A percentile compares a stretch with the other conserved stretches of the same genome.
Evolutionary conservation across 2,797 vertebrate genomes (phyloP).

Genomic region (Parauchenoglanis punctatus): DNA sequence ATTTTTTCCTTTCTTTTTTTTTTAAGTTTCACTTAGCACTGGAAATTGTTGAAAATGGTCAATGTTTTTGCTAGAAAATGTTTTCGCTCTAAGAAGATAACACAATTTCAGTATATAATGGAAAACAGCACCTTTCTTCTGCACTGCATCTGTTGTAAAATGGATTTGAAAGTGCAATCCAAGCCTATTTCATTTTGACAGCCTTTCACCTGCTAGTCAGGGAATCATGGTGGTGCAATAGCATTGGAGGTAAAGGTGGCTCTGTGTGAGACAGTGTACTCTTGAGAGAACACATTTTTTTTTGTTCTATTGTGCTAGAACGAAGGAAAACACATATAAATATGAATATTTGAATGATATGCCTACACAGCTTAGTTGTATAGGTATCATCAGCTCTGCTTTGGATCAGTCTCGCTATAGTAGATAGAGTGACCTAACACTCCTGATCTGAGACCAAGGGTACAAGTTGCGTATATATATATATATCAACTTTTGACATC

Average conservation of each 20-base stretch:
- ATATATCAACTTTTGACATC: not conserved
- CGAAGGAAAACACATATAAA: not conserved
- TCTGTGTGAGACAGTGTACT: not conserved
- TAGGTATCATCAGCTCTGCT: not conserved
- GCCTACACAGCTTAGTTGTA: not conserved
- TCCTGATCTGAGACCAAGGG: too few relatives aligned
- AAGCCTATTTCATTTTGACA: conserved; percentile 25
- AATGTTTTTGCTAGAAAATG: not conserved
- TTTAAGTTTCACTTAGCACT: not conserved
- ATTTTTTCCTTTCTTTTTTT: not conserved
- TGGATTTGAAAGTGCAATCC: conserved; percentile 20
- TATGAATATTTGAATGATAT: not conserved
- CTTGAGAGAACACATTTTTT: not conserved
- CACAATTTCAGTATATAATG: not conserved
- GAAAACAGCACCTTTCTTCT: not conserved
- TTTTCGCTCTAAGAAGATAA: not conserved
- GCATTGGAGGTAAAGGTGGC: conserved; percentile 7
- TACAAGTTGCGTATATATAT: not conserved
- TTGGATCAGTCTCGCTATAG: not conserved
- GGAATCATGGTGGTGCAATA: not conserved
- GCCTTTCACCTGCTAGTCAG: conserved; percentile 18
- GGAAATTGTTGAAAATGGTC: not conserved
- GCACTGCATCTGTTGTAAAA: not conserved
- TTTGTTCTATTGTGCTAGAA: not conserved
- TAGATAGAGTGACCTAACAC: not conserved